A percentile compares a stretch with the other conserved stretches of the same genome.
Evolutionary conservation across 2,797 vertebrate genomes (phyloP).

Genomic region (Dromococcyx pavoninus): DNA sequence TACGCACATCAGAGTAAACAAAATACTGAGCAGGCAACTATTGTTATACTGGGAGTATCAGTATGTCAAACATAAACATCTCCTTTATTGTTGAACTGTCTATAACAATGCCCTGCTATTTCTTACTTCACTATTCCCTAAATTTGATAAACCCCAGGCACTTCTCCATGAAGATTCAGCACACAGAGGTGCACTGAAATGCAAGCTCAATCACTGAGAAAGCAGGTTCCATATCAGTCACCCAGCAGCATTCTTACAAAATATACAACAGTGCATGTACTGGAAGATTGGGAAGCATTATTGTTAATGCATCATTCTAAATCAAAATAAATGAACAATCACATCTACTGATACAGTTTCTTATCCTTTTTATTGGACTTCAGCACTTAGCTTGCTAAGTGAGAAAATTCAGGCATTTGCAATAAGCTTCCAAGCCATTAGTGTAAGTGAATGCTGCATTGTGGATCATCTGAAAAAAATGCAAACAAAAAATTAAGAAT

Average conservation of each 20-base stretch:
- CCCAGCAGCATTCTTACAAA: constrained; percentile 16
- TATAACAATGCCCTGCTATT: constrained; percentile 40
- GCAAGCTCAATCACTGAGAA: background rate
- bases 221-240: background rate
- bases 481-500: constrained; percentile 5
- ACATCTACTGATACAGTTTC: constrained; percentile 47
- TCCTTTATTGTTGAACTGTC: constrained; percentile 44
- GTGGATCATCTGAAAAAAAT: background rate
- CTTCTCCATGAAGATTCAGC: constrained; percentile 31
- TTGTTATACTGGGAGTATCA: constrained; percentile 16
- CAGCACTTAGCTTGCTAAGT: constrained; percentile 53
- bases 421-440: constrained; percentile 17
- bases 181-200: background rate
- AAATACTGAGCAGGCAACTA: constrained; percentile 29
- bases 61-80: constrained; percentile 36
- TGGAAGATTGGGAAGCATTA: background rate
- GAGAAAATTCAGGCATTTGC: constrained; percentile 57
- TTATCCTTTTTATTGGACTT: constrained; percentile 55
- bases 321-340: constrained; percentile 59
- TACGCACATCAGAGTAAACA: constrained; percentile 35
- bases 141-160: constrained; percentile 16
- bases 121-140: constrained; percentile 35
- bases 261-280: background rate
- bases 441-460: constrained; percentile 27
- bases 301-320: constrained; percentile 53